Percentiles rank a stretch among this genome's conserved stretches.
Evolutionary conservation across 2,888 invertebrate species (phyloP).

Genomic region (Phasia obesa): DNA sequence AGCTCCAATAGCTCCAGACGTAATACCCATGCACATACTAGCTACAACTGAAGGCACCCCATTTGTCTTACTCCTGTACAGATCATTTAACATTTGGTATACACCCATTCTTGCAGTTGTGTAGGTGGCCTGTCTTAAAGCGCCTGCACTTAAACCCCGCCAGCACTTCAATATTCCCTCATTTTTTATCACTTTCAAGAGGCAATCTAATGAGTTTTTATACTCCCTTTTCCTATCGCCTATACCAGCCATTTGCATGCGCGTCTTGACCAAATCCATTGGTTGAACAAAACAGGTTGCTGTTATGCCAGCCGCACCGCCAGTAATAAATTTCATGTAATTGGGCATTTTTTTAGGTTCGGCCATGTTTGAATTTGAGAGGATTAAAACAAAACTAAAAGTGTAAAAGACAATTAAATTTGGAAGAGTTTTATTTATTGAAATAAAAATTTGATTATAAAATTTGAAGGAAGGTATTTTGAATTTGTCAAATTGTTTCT

Average conservation of each 20-base stretch:
- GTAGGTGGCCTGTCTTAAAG: slow-evolving; percentile 98
- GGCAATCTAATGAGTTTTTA: slow-evolving; percentile 90
- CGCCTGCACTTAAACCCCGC: slow-evolving; percentile 94
- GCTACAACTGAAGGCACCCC: slow-evolving; percentile 91
- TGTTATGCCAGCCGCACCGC: slow-evolving; percentile 94
- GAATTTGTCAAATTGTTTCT: no score
- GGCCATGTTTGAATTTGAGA: neutral
- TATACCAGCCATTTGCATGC: slow-evolving; percentile 93
- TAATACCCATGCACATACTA: slow-evolving; percentile 92
- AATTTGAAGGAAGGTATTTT: no score
- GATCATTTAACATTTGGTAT: slow-evolving; percentile 94
- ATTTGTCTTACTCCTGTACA: slow-evolving; percentile 84
- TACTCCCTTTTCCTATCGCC: slow-evolving; percentile 84
- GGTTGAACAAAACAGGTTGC: slow-evolving; percentile 98
- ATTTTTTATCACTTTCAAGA: slow-evolving; percentile 89
- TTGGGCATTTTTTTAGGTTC: slow-evolving; percentile 74
- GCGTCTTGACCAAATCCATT: slow-evolving; percentile 97
- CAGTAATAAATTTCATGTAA: slow-evolving; percentile 89
- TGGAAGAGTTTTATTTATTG: no score
- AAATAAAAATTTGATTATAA: no score
- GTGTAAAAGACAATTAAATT: no score
- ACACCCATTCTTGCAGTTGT: slow-evolving; percentile 98
- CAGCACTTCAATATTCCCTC: slow-evolving; percentile 95
- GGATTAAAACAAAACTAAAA: no score
- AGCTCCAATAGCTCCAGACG: slow-evolving; percentile 89